These are phyloP conservation scores for Diploscapter pachys DNA, from an alignment of 1,140 invertebrate species.

Conservation along the genomic window DNA sequence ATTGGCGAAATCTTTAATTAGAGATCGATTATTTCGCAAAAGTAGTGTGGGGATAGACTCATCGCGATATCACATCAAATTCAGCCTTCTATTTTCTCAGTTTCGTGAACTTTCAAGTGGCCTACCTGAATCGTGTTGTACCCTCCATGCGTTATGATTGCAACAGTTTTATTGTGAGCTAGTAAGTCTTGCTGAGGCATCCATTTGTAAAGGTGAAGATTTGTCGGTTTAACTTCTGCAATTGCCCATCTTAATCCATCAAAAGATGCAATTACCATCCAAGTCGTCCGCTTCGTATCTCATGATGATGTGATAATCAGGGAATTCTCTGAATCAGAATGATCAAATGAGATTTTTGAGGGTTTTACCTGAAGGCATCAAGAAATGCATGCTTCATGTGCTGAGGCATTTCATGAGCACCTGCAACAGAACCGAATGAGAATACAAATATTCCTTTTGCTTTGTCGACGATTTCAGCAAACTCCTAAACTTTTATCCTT, in stretches of 20 bases:
- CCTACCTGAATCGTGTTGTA: slow-evolving; percentile 43
- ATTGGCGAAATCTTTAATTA: too few relatives aligned
- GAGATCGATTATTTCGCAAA: too few relatives aligned
- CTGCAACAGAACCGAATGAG: slow-evolving; percentile 26
- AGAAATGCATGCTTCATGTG: slow-evolving; percentile 23
- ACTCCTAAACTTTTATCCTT: slow-evolving; percentile 4
- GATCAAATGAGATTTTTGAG: too few relatives aligned
- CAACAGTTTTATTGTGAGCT: slow-evolving; percentile 53
- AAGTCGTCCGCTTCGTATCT: slow-evolving; percentile 53
- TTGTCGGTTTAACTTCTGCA: slow-evolving; percentile 60
- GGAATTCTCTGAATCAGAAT: not conserved
- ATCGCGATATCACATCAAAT: too few relatives aligned
- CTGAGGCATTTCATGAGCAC: slow-evolving; percentile 20
- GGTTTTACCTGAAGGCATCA: slow-evolving; percentile 14
- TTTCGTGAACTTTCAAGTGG: not conserved
- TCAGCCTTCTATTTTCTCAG: not conserved
- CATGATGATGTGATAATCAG: slow-evolving; percentile 28
- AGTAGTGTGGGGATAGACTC: too few relatives aligned
- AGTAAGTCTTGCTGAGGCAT: slow-evolving; percentile 39
- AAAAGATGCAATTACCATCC: not conserved
- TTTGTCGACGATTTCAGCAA: slow-evolving; percentile 11
- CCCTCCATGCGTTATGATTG: slow-evolving; percentile 46
- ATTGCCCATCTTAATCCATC: not conserved
- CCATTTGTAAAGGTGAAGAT: slow-evolving; percentile 39
- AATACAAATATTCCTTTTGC: slow-evolving; percentile 28